phyloP scores from a whole-genome alignment of 2,113 vertebrate species.

The Pluvianellus socialis region DNA sequence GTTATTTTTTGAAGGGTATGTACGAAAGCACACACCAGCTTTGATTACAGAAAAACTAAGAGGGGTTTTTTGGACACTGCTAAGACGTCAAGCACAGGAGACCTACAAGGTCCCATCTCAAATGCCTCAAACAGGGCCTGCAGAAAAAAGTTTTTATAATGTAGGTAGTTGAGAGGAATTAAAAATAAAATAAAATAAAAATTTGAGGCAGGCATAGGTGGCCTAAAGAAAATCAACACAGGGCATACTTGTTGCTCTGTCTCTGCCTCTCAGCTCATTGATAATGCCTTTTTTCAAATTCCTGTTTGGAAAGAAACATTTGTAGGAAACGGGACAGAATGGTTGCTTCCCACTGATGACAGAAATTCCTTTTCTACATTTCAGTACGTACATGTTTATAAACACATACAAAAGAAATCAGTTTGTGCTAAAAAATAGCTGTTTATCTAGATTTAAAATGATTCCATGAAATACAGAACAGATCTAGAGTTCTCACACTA shows the following conservation, averaged over 20 bases:
- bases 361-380: background rate
- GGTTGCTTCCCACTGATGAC: background rate
- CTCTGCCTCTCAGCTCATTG: background rate
- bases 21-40: background rate
- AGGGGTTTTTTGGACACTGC: background rate
- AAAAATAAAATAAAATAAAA: background rate
- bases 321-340: background rate
- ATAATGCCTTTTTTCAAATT: background rate
- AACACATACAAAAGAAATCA: background rate
- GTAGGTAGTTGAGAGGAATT: background rate
- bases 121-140: background rate
- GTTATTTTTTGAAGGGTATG: background rate
- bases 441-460: background rate
- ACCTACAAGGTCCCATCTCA: background rate
- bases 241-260: background rate
- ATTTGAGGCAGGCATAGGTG: background rate
- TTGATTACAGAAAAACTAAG: background rate
- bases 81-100: background rate
- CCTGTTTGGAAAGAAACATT: background rate
- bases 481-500: background rate
- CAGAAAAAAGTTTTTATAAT: background rate
- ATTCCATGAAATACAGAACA: background rate
- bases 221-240: background rate
- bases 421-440: background rate
- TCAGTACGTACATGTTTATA: background rate